Evolutionary conservation across 37 sponge, comb jelly and placozoan species (phyloP), one percentile per base, ranked within the genome.

Genomic region (Theonella swinhoei): DNA sequence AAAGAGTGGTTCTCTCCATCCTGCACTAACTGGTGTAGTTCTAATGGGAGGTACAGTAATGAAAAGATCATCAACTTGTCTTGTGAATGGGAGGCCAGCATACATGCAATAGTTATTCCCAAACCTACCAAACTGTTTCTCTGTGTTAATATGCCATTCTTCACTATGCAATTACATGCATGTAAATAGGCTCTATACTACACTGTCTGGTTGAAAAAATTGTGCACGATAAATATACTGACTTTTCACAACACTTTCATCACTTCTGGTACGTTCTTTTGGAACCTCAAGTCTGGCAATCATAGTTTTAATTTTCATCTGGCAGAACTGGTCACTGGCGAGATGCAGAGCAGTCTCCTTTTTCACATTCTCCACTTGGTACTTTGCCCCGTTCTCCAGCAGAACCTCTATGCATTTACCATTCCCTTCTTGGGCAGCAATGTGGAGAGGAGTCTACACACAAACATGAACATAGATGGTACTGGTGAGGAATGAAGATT

Each of bases 361-460:
- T 7, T 75, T 74, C 0, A 63, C 63, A 69, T 87, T 87, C 72
- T 75, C 66, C 1, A 79, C 32, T 8, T 75, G 39, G 61, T 89
- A 72, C 26, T 25, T 2, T 4, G 88, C 87, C 0, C 85, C 82
- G 74, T 90, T 34, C 24, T 84, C 77, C 70, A 94, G 81, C 28
- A 89, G 78, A 28, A 87, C 61, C 38, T 87, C 65, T 0, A 89
- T 36, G 62, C 88, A 89, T 69, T 64, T 78, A 2, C 70, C 60
- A 40, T 83, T 77, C 17, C 87, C 87, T n/a, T 79, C 70, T 4
- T 37, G 39, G 22, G 94, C 91, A n/a, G 91, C 90, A 8, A 90
- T 42, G 39, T 94, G 94, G 0, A 94, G 87, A 0, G 91, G 94
- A 39, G 94, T 93, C 94, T 93, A 64, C 42, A 77, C 22, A n/a